Evolutionary conservation across 2,888 invertebrate genomes (phyloP), one percentile per base, ranked within the genome.

Genomic region (Malthinus seriepunctatus): DNA sequence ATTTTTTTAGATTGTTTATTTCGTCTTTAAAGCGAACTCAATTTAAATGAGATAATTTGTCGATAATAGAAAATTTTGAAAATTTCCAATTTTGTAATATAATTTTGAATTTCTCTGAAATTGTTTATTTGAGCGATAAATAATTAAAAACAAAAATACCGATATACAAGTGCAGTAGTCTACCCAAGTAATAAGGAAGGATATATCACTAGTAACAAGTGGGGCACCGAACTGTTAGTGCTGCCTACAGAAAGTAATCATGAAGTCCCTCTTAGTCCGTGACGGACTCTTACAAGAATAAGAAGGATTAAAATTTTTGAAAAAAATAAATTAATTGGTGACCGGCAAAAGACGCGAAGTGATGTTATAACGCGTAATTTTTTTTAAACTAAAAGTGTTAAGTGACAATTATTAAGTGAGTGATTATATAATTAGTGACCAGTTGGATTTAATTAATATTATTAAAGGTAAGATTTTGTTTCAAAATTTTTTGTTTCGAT

Each of bases 161-260:
- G 12, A n/a, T 15, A 11, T 42, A 42, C 39, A 42, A 42, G 39
- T 42, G 49, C 63, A 65, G 62, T 63, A 65, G 61, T 55, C n/a
- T n/a, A n/a, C n/a, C n/a, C n/a, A n/a, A 53, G 56, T 67, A 68
- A 68, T 68, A 67, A 68, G 66, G 68, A 68, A 67, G 68, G 66
- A 66, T 67, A 57, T 63, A 67, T 65, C 63, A 64, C 48, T 56
- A 60, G 48, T 48, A 51, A 52, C 55, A 60, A 60, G 60, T 60
- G 60, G 60, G 60, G 60, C 60, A 60, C 48, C 60, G 60, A 60
- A 60, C 60, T 60, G 60, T 60, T 46, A 23, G 51, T 60, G 48
- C 60, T 56, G 60, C 60, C 56, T 37, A 55, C 60, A 60, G 60
- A 60, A 60, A 60, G 55, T 49, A 52, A 35, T 47, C 42, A 48